A percentile compares a stretch with the other conserved stretches of the same genome.
Conservation (phyloP, 2,888 invertebrate species). For the Drosophila testacea region DNA sequence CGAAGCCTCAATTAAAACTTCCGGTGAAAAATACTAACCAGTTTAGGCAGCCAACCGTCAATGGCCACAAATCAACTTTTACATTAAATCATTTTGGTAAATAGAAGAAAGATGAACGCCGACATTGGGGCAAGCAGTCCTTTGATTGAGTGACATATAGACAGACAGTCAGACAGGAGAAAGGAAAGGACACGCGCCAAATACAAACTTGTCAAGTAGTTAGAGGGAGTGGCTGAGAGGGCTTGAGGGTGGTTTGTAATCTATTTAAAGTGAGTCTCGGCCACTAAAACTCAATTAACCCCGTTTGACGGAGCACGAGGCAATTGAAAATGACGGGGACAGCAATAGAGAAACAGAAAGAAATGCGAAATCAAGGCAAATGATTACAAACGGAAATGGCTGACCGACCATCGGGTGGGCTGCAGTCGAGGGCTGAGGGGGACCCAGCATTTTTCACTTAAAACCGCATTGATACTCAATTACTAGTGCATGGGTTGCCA, state of each 20-base stretch:
- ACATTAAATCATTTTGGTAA: conserved; percentile 68
- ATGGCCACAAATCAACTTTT: conserved; percentile 78
- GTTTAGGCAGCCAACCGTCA: conserved; percentile 61
- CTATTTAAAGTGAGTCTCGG: conserved; percentile 78
- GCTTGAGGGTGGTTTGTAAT: conserved; percentile 63
- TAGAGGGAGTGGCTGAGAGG: too few relatives aligned
- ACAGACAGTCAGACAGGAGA: conserved; percentile 5
- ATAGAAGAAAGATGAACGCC: conserved; percentile 41
- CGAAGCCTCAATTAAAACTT: conserved; percentile 70
- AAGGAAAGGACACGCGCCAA: conserved; percentile 51
- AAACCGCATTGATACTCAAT: conserved; percentile 83
- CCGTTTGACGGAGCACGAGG: conserved; percentile 66
- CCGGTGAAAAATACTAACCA: conserved; percentile 33
- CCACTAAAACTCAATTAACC: conserved; percentile 83
- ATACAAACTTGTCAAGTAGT: conserved; percentile 56
- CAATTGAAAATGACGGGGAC: conserved; percentile 61
- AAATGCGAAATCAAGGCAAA: conserved; percentile 72
- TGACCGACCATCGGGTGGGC: conserved; percentile 40
- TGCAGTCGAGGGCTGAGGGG: background rate
- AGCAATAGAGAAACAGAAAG: conserved; percentile 23
- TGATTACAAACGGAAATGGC: conserved; percentile 74
- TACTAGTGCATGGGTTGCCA: conserved; percentile 56
- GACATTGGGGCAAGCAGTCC: conserved; percentile 6
- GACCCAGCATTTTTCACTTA: conserved; percentile 75
- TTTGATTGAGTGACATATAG: conserved; percentile 58